A percentile compares a stretch with the other conserved stretches of the same genome.
Conservation (phyloP, 2,888 invertebrate genomes). For the Tinea trinotella region DNA sequence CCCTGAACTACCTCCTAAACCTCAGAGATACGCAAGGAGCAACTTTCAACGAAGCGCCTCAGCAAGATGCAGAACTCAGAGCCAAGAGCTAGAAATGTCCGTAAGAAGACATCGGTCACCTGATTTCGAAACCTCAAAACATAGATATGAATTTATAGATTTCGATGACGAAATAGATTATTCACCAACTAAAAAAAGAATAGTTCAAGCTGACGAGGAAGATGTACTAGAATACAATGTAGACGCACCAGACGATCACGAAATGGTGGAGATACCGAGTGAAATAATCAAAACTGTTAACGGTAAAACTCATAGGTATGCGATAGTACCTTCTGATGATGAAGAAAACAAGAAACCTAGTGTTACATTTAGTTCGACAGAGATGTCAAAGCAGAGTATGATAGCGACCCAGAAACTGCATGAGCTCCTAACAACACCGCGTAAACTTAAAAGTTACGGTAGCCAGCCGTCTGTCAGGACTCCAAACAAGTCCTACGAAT, state of each 20-base stretch:
- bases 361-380: constrained; percentile 52
- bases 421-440: constrained; percentile 81
- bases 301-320: constrained; percentile 72
- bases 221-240: constrained; percentile 69
- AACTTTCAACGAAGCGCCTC: constrained; percentile 39
- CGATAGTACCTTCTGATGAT: constrained; percentile 72
- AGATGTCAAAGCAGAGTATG: constrained; percentile 73
- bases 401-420: constrained; percentile 84
- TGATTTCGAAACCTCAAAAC: constrained; percentile 45
- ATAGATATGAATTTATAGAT: constrained; percentile 72
- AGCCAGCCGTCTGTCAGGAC: constrained; percentile 67
- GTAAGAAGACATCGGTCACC: constrained; percentile 44
- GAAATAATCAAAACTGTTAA: constrained; percentile 76
- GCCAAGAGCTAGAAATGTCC: constrained; percentile 65
- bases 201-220: constrained; percentile 54
- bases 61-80: constrained; percentile 44
- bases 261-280: constrained; percentile 70
- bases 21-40: constrained; percentile 42
- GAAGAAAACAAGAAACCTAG: constrained; percentile 50
- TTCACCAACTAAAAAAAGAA: constrained; percentile 64
- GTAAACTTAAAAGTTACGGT: constrained; percentile 68
- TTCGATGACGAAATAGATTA: constrained; percentile 51
- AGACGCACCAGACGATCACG: constrained; percentile 64
- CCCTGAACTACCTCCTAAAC: constrained; percentile 60
- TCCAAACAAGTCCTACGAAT: constrained; percentile 42